Percentiles rank a stretch among this genome's conserved stretches.
Conservation (phyloP, 2,797 vertebrate species). For the Yasuhikotakia modesta region DNA sequence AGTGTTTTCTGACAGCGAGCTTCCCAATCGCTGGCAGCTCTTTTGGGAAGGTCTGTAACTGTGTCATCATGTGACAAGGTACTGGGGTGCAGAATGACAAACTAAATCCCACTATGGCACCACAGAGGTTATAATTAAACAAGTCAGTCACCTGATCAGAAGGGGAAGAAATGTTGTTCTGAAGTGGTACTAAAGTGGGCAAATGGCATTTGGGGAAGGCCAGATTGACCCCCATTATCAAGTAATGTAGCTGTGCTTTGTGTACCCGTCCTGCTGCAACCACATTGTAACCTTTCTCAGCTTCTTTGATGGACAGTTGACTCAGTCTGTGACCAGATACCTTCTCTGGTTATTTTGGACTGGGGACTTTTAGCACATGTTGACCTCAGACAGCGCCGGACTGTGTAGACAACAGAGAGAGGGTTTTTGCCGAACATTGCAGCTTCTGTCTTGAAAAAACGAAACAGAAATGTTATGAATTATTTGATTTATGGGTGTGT, state of each 20-base stretch:
- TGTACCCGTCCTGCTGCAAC: constrained; percentile 1
- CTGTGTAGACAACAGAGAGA: constrained; percentile 10
- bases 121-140: constrained; percentile 57
- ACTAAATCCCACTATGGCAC: constrained; percentile 41
- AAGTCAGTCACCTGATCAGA: constrained; percentile 43
- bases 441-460: neutral
- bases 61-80: constrained; percentile 13
- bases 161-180: constrained; percentile 1
- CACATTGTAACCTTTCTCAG: constrained; percentile 18
- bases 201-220: neutral
- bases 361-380: constrained; percentile 3
- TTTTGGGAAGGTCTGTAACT: constrained; percentile 11
- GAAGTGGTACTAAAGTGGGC: constrained; percentile 8
- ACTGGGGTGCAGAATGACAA: constrained; percentile 25
- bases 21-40: neutral
- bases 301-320: constrained; percentile 50
- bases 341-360: constrained; percentile 46
- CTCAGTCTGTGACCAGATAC: constrained; percentile 23
- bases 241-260: constrained; percentile 24
- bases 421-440: neutral
- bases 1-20: constrained; percentile 34
- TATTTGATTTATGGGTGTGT: constrained; percentile 9
- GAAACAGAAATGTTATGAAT: neutral
- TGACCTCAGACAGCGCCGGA: constrained; percentile 16
- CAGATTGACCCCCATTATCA: constrained; percentile 18